phyloP scores from a whole-genome alignment of 2,888 invertebrate genomes.

The Tipula helvola region DNA sequence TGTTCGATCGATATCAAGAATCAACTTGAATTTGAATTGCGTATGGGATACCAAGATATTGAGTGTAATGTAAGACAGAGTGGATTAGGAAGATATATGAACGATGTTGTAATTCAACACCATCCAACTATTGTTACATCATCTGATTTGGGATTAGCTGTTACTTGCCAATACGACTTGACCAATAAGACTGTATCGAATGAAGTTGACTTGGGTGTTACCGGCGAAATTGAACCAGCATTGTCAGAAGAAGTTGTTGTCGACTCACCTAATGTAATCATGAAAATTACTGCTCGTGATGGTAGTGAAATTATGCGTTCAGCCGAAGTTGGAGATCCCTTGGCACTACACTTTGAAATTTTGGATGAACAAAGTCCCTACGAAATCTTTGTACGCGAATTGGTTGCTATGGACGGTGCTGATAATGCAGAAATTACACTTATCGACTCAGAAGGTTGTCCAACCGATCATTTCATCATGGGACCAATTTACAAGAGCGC shows the following conservation, averaged over 20 bases:
- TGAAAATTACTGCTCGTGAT: constrained; percentile 79
- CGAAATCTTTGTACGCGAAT: constrained; percentile 88
- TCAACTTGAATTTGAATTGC: constrained; percentile 79
- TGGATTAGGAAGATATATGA: constrained; percentile 73
- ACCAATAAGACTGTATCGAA: constrained; percentile 90
- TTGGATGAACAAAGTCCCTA: constrained; percentile 86
- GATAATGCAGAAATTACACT: constrained; percentile 86
- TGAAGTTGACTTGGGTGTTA: constrained; percentile 79
- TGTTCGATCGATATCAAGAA: constrained; percentile 82
- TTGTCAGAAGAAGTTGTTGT: constrained; percentile 84
- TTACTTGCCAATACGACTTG: constrained; percentile 87
- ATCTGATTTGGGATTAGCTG: constrained; percentile 83
- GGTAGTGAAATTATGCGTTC: constrained; percentile 74
- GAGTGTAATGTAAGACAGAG: constrained; percentile 88
- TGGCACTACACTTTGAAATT: constrained; percentile 84
- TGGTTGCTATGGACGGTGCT: constrained; percentile 89
- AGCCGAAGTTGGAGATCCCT: constrained; percentile 85
- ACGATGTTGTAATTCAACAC: constrained; percentile 89
- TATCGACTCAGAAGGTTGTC: constrained; percentile 84
- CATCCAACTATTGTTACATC: constrained; percentile 92
- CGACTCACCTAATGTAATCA: constrained; percentile 87
- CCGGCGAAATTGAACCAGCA: constrained; percentile 75
- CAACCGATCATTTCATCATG: constrained; percentile 90
- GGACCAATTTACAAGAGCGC: constrained; percentile 77
- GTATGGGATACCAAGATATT: constrained; percentile 83